Evolutionary conservation across 1,140 invertebrate genomes (phyloP).

Genomic region (Heterodera schachtii): DNA sequence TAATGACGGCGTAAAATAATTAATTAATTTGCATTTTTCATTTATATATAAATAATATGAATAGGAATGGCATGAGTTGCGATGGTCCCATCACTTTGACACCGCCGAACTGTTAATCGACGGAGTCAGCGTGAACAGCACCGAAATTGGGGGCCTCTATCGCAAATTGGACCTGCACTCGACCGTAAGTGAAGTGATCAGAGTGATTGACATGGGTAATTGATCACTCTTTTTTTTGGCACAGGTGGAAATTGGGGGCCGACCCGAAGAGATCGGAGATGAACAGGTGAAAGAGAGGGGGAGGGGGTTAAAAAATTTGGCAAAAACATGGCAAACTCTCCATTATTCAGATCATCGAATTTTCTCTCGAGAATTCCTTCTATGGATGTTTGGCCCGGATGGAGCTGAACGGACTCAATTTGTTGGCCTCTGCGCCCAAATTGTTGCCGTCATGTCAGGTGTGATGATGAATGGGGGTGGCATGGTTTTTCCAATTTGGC

Average conservation of each 20-base stretch:
- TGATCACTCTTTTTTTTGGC: too few relatives aligned
- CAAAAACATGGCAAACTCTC: too few relatives aligned
- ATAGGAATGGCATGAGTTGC: constrained; percentile 54
- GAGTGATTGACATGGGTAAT: not conserved
- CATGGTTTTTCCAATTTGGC: too few relatives aligned
- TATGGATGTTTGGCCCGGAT: constrained; percentile 58
- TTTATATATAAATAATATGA: not conserved
- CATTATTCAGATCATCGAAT: not conserved
- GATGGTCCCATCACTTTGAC: constrained; percentile 65
- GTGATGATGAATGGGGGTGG: too few relatives aligned
- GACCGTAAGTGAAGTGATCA: not conserved
- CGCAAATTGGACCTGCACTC: constrained; percentile 60
- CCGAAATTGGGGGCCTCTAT: constrained; percentile 59
- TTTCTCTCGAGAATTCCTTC: constrained; percentile 46
- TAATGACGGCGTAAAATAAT: constrained; percentile 50
- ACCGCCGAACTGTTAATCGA: constrained; percentile 61
- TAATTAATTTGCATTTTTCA: not conserved
- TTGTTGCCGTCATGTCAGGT: constrained; percentile 43
- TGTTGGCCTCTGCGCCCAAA: constrained; percentile 52
- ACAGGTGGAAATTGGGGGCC: constrained; percentile 62
- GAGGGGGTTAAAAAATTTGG: not conserved
- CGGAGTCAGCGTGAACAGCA: constrained; percentile 56
- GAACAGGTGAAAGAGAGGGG: constrained; percentile 3
- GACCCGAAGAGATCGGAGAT: constrained; percentile 52
- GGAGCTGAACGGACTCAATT: constrained; percentile 57